phyloP scores from a whole-genome alignment of 2,113 vertebrate genomes.

The Mus spicilegus region DNA sequence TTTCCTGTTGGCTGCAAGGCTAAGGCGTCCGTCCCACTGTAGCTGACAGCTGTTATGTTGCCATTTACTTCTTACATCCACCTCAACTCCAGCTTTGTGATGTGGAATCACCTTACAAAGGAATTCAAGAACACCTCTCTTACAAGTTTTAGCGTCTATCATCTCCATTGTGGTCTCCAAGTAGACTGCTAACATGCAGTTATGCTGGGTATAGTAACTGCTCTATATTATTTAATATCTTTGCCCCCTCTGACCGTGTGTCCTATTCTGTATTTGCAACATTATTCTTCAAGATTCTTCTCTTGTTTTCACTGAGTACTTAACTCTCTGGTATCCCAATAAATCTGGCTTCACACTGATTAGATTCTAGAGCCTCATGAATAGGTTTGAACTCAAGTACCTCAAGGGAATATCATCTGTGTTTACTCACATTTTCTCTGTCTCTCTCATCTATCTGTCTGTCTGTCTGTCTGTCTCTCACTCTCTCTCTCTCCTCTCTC shows the following conservation, averaged over 20 bases:
- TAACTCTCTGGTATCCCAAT: background rate
- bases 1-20: background rate
- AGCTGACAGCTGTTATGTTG: background rate
- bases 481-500: too few relatives aligned
- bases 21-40: background rate
- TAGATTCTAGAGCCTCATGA: background rate
- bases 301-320: background rate
- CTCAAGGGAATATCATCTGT: background rate
- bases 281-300: conserved; percentile 9
- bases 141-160: background rate
- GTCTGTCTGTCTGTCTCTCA: too few relatives aligned
- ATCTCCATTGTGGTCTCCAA: background rate
- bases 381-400: background rate
- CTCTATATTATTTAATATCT: background rate
- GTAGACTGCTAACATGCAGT: background rate
- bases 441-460: too few relatives aligned
- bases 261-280: background rate
- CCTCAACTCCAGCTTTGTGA: too few relatives aligned
- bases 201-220: background rate
- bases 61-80: background rate
- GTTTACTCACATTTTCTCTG: background rate
- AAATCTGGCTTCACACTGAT: background rate
- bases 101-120: background rate
- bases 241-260: background rate
- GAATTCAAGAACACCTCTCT: background rate